Conservation (phyloP, 2,113 vertebrate genomes). For the Gracilinanus agilis region DNA sequence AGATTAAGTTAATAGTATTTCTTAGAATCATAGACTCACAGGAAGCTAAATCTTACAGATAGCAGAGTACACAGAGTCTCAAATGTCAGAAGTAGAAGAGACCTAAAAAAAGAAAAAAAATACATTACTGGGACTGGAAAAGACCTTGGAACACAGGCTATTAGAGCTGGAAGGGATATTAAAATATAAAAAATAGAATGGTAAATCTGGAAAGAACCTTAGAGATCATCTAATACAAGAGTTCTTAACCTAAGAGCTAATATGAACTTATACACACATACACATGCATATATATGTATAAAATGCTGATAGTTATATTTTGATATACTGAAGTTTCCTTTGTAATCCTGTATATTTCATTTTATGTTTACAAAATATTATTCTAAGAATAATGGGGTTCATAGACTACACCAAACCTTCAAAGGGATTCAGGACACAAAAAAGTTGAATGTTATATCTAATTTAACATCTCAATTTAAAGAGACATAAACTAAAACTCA, state of each 20-base stretch:
- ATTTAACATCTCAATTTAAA: background rate
- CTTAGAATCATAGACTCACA: background rate
- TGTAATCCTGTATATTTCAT: background rate
- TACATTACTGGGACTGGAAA: background rate
- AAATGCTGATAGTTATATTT: background rate
- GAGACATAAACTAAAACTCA: background rate
- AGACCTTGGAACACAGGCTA: background rate
- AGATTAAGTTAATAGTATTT: background rate
- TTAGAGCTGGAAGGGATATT: background rate
- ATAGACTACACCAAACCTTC: background rate
- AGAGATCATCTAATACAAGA: background rate
- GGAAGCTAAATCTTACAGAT: background rate
- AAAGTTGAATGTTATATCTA: background rate
- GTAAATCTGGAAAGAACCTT: background rate
- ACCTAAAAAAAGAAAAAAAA: background rate
- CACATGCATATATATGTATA: background rate
- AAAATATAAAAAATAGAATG: background rate
- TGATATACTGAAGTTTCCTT: background rate
- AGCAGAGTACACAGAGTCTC: background rate
- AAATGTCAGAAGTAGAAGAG: background rate
- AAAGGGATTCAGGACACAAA: background rate
- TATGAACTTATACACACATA: background rate
- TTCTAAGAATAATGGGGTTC: background rate
- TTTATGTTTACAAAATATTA: background rate
- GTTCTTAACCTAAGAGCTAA: background rate